Percentiles rank a stretch among this genome's conserved stretches.
phyloP scores from a whole-genome alignment of 2,113 vertebrate species.

The Bubo bubo region DNA sequence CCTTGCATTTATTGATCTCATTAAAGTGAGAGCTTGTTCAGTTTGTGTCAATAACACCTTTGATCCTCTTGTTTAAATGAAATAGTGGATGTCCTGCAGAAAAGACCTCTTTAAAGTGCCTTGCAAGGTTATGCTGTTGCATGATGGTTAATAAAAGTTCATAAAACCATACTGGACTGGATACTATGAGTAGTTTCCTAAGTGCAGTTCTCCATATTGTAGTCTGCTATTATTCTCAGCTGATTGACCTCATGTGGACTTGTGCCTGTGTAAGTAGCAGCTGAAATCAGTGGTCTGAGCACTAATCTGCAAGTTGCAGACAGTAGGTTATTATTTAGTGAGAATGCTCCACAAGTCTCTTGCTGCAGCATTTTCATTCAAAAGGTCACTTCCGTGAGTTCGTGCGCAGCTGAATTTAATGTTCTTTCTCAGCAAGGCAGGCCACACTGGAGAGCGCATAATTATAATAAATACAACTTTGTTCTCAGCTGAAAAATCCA shows the following conservation, averaged over 20 bases:
- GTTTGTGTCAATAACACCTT: constrained; percentile 12
- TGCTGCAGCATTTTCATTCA: constrained; percentile 48
- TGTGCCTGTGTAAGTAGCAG: constrained; percentile 14
- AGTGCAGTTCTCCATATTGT: background rate
- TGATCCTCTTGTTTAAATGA: background rate
- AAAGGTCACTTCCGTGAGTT: constrained; percentile 63
- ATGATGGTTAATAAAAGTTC: background rate
- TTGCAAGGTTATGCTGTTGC: background rate
- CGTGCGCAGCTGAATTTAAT: constrained; percentile 55
- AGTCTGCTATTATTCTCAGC: background rate
- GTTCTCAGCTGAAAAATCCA: constrained; percentile 63
- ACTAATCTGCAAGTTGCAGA: constrained; percentile 26
- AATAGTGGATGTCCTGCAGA: background rate
- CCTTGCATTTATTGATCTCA: background rate
- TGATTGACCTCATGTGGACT: constrained; percentile 38
- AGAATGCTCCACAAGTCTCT: constrained; percentile 17
- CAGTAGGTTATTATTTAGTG: constrained; percentile 60
- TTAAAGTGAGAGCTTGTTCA: background rate
- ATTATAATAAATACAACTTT: constrained; percentile 66
- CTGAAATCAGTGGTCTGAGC: constrained; percentile 35
- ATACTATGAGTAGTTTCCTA: background rate
- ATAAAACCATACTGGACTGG: background rate
- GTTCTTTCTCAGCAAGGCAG: constrained; percentile 61
- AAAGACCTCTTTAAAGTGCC: background rate
- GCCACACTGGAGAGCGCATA: constrained; percentile 39